Evolutionary conservation across 2,797 vertebrate species (phyloP).

Genomic region (Helarctos malayanus): DNA sequence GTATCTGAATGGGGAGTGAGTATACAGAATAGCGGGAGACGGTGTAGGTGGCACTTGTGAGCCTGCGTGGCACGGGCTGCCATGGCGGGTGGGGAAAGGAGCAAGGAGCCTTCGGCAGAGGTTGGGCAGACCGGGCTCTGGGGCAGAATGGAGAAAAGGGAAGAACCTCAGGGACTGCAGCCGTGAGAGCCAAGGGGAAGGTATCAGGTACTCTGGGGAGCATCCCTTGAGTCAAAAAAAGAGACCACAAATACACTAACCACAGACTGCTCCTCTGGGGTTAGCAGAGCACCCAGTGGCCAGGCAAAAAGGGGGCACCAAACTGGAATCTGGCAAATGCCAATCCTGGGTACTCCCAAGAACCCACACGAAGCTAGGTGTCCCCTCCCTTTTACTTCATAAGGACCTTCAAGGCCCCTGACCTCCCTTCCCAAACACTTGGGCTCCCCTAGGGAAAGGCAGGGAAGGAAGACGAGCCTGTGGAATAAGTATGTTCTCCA

Average conservation of each 20-base stretch:
- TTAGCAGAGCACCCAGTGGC: background rate
- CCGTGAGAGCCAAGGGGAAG: background rate
- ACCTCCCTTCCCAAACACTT: background rate
- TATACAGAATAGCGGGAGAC: background rate
- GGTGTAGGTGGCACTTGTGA: background rate
- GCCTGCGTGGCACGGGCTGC: fast-evolving
- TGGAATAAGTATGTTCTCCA: background rate
- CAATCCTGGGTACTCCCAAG: background rate
- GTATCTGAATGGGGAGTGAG: background rate
- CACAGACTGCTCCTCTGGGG: background rate
- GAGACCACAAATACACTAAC: background rate
- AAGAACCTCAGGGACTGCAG: background rate
- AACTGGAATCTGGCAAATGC: background rate
- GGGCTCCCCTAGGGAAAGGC: background rate
- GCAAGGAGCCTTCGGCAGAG: background rate
- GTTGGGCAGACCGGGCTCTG: no score
- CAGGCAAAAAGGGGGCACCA: background rate
- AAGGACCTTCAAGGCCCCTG: background rate
- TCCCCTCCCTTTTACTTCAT: background rate
- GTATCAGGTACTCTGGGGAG: background rate
- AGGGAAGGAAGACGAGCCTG: background rate
- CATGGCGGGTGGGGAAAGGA: background rate
- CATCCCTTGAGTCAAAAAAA: background rate
- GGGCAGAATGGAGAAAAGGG: background rate
- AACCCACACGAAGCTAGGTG: background rate